Percentiles rank a stretch among this genome's conserved stretches.
phyloP scores from a whole-genome alignment of 2,888 invertebrate species.

The Lasioglossum zephyrum region DNA sequence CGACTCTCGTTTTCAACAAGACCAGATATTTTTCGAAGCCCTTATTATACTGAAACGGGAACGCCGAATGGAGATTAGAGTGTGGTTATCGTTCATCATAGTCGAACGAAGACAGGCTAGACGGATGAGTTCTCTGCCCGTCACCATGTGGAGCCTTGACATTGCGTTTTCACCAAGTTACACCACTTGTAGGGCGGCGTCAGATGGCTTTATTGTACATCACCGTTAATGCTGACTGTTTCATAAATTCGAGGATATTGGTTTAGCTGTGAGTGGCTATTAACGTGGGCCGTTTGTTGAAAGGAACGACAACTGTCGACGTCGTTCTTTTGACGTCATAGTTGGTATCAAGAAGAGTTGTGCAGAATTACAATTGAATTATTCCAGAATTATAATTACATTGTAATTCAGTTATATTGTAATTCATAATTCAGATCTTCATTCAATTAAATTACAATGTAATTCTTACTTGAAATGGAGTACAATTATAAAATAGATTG shows the following conservation, averaged over 20 bases:
- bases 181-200: constrained; percentile 6
- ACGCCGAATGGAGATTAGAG: constrained; percentile 1
- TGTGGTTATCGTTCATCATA: constrained; percentile 27
- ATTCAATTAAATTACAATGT: no score
- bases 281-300: constrained; percentile 43
- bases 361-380: no score
- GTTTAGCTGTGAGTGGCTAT: constrained; percentile 39
- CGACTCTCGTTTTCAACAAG: constrained; percentile 4
- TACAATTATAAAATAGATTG: no score
- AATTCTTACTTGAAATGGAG: no score
- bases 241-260: constrained; percentile 52
- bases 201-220: constrained; percentile 7
- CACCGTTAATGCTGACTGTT: constrained; percentile 40
- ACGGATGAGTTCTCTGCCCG: constrained; percentile 21
- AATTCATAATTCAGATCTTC: no score
- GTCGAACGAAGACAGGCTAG: background rate
- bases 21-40: background rate
- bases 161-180: constrained; percentile 49
- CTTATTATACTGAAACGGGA: background rate
- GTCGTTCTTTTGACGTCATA: constrained; percentile 13
- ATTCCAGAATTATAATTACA: no score
- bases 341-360: no score
- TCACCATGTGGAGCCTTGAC: constrained; percentile 46
- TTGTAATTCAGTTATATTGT: no score
- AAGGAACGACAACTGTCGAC: constrained; percentile 21